Conservation (phyloP, 2,113 vertebrate species). For the Isurus oxyrinchus region DNA sequence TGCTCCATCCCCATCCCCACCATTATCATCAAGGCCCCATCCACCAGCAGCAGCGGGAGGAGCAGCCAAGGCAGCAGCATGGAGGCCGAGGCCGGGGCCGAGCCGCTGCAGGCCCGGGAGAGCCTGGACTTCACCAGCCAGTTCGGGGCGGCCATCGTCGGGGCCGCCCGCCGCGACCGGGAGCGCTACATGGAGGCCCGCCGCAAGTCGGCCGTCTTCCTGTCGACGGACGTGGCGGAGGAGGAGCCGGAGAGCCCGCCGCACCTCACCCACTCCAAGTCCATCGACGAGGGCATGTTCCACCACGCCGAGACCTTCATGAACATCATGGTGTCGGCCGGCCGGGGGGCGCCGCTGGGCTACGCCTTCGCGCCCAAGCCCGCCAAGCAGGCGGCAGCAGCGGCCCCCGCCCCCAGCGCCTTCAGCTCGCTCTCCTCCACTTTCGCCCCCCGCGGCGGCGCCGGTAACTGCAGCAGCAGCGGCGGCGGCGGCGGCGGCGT, state of each 20-base stretch:
- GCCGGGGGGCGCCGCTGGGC: slow-evolving; percentile 60
- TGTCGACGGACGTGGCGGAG: slow-evolving; percentile 72
- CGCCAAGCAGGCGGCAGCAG: slow-evolving; percentile 52
- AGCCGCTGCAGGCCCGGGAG: slow-evolving; percentile 54
- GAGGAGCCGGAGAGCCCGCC: slow-evolving; percentile 49
- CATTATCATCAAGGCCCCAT: slow-evolving; percentile 86
- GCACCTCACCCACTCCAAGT: slow-evolving; percentile 77
- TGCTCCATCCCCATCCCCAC: slow-evolving; percentile 84
- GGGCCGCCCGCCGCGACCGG: slow-evolving; percentile 76
- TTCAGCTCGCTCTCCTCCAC: slow-evolving; percentile 49
- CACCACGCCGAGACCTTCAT: slow-evolving; percentile 60
- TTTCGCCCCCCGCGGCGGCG: slow-evolving; percentile 47
- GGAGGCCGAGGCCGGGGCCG: slow-evolving; percentile 64
- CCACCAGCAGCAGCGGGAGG: slow-evolving; percentile 86
- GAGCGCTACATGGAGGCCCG: slow-evolving; percentile 80
- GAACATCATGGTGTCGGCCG: slow-evolving; percentile 76
- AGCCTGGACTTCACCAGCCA: slow-evolving; percentile 82
- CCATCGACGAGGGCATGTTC: slow-evolving; percentile 90
- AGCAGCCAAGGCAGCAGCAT: slow-evolving; percentile 90
- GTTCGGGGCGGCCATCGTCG: slow-evolving; percentile 83
- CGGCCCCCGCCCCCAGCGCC: slow-evolving; percentile 49
- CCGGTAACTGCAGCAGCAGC: too few relatives aligned
- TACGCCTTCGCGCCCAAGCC: slow-evolving; percentile 67
- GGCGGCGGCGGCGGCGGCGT: slow-evolving; percentile 38
- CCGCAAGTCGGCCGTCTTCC: slow-evolving; percentile 76